These are phyloP conservation scores for Serilophus lunatus DNA, from an alignment of 2,113 vertebrate species.

Conservation along the genomic window DNA sequence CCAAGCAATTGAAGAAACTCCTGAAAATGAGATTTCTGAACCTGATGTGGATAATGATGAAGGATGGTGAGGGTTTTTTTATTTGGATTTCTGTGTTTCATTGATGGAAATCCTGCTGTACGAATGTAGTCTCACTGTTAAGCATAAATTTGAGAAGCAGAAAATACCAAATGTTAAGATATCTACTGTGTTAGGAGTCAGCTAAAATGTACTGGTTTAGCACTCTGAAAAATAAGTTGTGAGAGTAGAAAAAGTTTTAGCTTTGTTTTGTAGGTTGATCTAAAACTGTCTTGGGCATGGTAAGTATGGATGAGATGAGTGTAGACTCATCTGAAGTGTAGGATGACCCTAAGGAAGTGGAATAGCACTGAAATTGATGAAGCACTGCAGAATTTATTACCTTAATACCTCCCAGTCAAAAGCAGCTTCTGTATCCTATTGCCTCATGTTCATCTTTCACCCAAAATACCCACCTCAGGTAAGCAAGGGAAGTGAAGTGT, in stretches of 20 bases:
- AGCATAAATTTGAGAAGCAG: not conserved
- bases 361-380: not conserved
- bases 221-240: not conserved
- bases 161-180: not conserved
- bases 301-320: not conserved
- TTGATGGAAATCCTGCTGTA: not conserved
- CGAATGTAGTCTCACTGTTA: not conserved
- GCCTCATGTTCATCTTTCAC: not conserved
- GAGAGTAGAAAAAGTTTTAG: not conserved
- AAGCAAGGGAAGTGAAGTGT: not conserved
- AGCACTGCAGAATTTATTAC: not conserved
- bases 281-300: not conserved
- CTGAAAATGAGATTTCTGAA: constrained; percentile 81
- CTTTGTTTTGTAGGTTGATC: not conserved
- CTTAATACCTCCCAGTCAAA: not conserved
- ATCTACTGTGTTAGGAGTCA: not conserved
- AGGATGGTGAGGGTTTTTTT: constrained; percentile 86
- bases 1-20: constrained; percentile 87
- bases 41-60: constrained; percentile 86
- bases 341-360: not conserved
- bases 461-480: not conserved
- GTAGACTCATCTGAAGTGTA: not conserved
- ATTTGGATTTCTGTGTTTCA: not conserved
- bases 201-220: not conserved
- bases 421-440: not conserved